These are phyloP conservation scores for Lepidurus packardi DNA, from an alignment of 1,140 invertebrate species.

Conservation along the genomic window DNA sequence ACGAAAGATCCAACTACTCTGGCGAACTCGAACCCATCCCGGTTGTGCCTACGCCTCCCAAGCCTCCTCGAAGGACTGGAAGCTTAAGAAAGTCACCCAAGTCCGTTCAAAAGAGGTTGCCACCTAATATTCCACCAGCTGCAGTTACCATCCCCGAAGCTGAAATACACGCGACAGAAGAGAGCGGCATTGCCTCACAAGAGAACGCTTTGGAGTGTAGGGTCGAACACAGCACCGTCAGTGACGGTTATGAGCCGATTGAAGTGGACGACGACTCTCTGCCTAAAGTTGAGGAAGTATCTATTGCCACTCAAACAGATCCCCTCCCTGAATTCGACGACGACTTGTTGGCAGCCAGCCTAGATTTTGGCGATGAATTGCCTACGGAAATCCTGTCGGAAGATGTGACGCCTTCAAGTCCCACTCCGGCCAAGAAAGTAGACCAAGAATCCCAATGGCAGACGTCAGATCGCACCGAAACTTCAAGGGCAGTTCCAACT, in stretches of 20 bases:
- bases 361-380: conserved; percentile 7
- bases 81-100: neutral
- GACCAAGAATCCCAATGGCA: conserved; percentile 12
- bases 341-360: neutral
- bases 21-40: neutral
- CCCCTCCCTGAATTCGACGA: conserved; percentile 57
- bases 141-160: neutral
- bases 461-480: neutral
- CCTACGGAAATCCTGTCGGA: neutral
- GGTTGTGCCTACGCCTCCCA: neutral
- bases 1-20: neutral
- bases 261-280: conserved; percentile 23
- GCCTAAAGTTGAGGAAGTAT: conserved; percentile 51
- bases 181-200: neutral
- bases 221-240: neutral
- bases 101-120: neutral
- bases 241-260: conserved; percentile 31
- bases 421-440: neutral
- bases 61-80: neutral
- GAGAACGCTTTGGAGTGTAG: neutral
- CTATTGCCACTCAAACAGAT: conserved; percentile 73
- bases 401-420: neutral
- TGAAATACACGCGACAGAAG: neutral
- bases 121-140: conserved; percentile 8
- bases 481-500: neutral